Base-by-base conservation (phyloP, 1,140 invertebrate genomes). In the Nymphalis io region DNA sequence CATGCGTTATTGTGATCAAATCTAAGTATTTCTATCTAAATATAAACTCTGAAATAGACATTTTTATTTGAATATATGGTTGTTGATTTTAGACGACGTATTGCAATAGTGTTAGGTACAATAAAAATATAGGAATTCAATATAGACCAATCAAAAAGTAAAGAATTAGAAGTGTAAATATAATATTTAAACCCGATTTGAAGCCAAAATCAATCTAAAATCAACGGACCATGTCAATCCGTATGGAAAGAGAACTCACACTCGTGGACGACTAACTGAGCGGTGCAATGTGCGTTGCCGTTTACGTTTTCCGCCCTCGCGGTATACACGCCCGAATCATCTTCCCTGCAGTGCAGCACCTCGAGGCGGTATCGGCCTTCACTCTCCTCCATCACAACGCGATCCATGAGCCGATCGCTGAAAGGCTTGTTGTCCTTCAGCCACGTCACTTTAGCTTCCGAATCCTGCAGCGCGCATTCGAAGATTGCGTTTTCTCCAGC, bases 251-350 rank as follows among this genome's bases (percentile, higher is more conserved):
- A 76, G 42, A 76, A 93, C 94, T 94, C 93, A 97, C 96, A 89
- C 94, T 96, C 93, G 82, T 97, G 95, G 55, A 98, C 96, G 62
- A 96, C 93, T 60, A 98, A 93, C 83, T 97, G 96, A 53, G 96
- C 96, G 42, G 96, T 97, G 83, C 96, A 97, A 60, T 95, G 95
- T 8, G 96, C 94, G 77, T 95, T 95, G 39, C 97, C 96, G 39
- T 95, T 94, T 0, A 92, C 92, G 83, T 98, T 98, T 51, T 94
- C 94, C n/a, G 97, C 98, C 42, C 96, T 94, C 59, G 97, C 97
- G 0, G 97, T 98, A 84, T 99, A 99, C 20, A 97, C 93, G 15
- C 98, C 98, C 2, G 94, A 94, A 91, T 99, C 98, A 40, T 94
- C 94, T 63, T 96, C 95, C 20, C 93, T 90, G 64, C 96, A 96